These are phyloP conservation scores for Chrysaora quinquecirrha DNA, from an alignment of 30 jellyfish, hydroid and myxozoan species.

Conservation along the genomic window DNA sequence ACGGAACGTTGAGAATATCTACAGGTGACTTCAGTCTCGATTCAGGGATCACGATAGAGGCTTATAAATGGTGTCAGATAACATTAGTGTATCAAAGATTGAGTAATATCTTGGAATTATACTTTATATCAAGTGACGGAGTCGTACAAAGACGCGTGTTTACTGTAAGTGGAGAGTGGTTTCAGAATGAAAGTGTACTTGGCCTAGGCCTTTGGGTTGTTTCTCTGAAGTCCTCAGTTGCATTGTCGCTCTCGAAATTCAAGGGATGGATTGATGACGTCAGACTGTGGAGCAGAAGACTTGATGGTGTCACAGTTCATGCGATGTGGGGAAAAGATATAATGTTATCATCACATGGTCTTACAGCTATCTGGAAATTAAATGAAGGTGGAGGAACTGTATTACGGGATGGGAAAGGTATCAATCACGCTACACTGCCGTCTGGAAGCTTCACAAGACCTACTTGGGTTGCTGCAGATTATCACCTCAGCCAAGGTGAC, in stretches of 20 bases:
- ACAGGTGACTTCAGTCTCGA: conserved; percentile 23
- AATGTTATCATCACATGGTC: not conserved
- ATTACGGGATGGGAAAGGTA: conserved; percentile 35
- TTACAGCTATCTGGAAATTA: conserved; percentile 65
- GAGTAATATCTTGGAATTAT: conserved; percentile 19
- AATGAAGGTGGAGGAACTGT: conserved; percentile 60
- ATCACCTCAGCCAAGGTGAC: not conserved
- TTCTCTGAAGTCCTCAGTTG: conserved; percentile 4
- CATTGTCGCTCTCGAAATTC: conserved; percentile 26
- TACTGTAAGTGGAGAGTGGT: conserved; percentile 36
- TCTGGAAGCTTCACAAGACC: conserved; percentile 18
- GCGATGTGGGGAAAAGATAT: conserved; percentile 63
- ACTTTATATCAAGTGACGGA: conserved; percentile 7
- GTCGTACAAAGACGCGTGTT: conserved; percentile 17
- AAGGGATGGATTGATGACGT: conserved; percentile 69
- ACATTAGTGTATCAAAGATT: conserved; percentile 43
- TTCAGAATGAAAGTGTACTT: conserved; percentile 33
- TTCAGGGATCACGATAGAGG: conserved; percentile 32
- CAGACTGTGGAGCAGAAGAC: conserved; percentile 50
- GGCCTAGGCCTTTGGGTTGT: conserved; percentile 70
- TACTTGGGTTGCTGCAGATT: conserved; percentile 60
- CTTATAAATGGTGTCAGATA: conserved; percentile 47
- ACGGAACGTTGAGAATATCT: conserved; percentile 34
- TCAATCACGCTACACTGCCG: conserved; percentile 30
- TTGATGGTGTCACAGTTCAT: conserved; percentile 65